Base-by-base conservation (phyloP, 2,888 invertebrate species). In the Sphinx pinastri region DNA sequence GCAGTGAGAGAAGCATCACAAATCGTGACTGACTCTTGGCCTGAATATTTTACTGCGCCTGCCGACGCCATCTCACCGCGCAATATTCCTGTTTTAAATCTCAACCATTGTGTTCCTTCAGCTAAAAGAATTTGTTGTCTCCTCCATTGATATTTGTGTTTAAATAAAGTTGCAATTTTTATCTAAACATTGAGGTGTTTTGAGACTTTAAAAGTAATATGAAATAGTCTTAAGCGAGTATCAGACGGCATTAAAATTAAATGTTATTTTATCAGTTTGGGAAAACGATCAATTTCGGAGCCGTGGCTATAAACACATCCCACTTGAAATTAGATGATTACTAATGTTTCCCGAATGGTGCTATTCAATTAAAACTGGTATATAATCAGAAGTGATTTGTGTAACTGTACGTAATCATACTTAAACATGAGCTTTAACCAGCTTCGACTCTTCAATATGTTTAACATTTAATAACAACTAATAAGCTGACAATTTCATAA, bases 11-110 rank as follows among this genome's bases (percentile, higher is more conserved):
- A 82, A 85, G 78, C 79, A 81, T 77, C 77, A 75, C 78, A 76
- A 78, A 77, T 91, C 92, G 92, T 92, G 92, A 91, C 92, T 92
- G 91, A 92, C 92, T 90, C 89, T 90, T 91, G 91, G 86, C 91
- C 91, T 91, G 91, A 89, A 91, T 92, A 91, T 91, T 90, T 92
- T 87, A 90, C 86, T 74, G 77, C 67, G 77, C 82, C 83, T 86
- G 77, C 77, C 81, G 84, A 88, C 88, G 84, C 85, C 87, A 81
- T 80, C 79, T 82, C 82, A 79, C 77, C 76, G 78, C 79, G 83
- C 83, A 80, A 83, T 78, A 76, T 82, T 84, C 52, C 52, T 66
- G 66, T 68, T 66, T 68, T 45, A 68, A 58, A 69, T n/a, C 67
- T 45, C 67, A 70, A 19, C 60, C 19, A 57, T 66, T 31, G 38